Base-by-base conservation (phyloP, 2,888 invertebrate genomes). In the Conistra vaccinii region DNA sequence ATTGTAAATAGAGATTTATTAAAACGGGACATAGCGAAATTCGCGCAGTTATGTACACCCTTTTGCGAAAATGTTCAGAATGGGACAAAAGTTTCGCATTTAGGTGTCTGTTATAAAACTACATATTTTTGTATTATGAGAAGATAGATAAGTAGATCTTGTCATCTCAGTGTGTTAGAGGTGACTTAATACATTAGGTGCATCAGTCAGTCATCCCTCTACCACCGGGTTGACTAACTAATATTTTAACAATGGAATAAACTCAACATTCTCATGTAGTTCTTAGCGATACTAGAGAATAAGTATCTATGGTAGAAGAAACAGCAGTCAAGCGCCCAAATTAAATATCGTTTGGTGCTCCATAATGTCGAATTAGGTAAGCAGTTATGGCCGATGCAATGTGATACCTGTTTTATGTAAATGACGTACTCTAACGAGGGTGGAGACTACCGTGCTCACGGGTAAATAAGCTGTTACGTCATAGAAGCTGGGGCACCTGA, bases 1-100 rank as follows among this genome's bases (percentile, higher is more conserved):
- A 93, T 93, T 93, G 94, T 94, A 95, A 96, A 96, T 95, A 95
- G 94, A 96, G 96, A 96, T 96, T 96, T 96, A 96, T 96, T 95
- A 95, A 94, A 95, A 94, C 94, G 94, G 93, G 94, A 93, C 93
- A 93, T 89, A 89, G 92, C 91, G 91, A 92, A 92, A 92, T 92
- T 93, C 92, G 86, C 91, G 87, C 89, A 85, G 90, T 92, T 93
- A 87, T 80, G 81, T 83, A 93, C 92, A 92, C 92, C 91, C 91
- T 90, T 89, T 89, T 90, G 88, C 85, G 88, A 89, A 85, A 88
- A 86, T 87, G 88, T 84, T 88, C 85, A 86, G 90, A 89, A 89
- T 90, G 90, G 87, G 76, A 86, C 83, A 89, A 89, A 90, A 90
- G 88, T 90, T 91, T 90, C 83, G 75, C 74, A 84, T 89, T 88